These are phyloP conservation scores for Trissoscelio sp. DNA, from an alignment of 2,888 invertebrate species.

Conservation along the genomic window DNA sequence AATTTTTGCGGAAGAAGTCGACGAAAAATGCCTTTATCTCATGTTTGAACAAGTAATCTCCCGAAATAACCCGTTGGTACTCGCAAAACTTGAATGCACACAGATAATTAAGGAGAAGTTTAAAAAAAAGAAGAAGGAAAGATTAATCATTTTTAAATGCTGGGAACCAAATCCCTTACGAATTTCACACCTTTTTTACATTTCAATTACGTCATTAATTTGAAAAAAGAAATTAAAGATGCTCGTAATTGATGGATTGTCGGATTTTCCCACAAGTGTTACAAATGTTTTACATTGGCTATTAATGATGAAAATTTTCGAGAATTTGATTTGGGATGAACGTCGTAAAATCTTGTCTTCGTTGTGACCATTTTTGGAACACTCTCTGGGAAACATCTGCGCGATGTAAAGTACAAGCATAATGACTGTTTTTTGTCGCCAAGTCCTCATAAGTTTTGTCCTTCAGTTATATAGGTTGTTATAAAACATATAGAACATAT, in stretches of 20 bases:
- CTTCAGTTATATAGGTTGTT: conserved; percentile 32
- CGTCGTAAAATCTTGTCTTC: conserved; percentile 59
- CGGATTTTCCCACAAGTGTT: conserved; percentile 2
- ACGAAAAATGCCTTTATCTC: conserved; percentile 37
- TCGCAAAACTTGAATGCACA: conserved; percentile 21
- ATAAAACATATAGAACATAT: neutral
- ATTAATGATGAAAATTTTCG: neutral
- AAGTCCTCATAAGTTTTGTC: conserved; percentile 67
- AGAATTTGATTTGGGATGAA: conserved; percentile 10
- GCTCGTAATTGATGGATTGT: neutral
- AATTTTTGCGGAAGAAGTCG: conserved; percentile 47
- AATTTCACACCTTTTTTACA: conserved; percentile 40
- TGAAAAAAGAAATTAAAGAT: neutral
- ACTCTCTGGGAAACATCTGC: conserved; percentile 74
- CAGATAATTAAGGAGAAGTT: conserved; percentile 8
- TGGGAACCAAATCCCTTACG: conserved; percentile 7
- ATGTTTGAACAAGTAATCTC: conserved; percentile 31
- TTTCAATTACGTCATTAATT: conserved; percentile 1
- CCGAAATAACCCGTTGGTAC: conserved; percentile 27
- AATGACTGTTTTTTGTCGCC: conserved; percentile 72
- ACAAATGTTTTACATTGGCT: conserved; percentile 8
- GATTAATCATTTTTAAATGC: conserved; percentile 13
- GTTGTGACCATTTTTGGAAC: conserved; percentile 42
- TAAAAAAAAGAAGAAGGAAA: neutral
- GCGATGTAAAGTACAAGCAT: conserved; percentile 69